A percentile compares a stretch with the other conserved stretches of the same genome.
phyloP scores from a whole-genome alignment of 2,797 vertebrate genomes.

The Ctenopoma multispine region DNA sequence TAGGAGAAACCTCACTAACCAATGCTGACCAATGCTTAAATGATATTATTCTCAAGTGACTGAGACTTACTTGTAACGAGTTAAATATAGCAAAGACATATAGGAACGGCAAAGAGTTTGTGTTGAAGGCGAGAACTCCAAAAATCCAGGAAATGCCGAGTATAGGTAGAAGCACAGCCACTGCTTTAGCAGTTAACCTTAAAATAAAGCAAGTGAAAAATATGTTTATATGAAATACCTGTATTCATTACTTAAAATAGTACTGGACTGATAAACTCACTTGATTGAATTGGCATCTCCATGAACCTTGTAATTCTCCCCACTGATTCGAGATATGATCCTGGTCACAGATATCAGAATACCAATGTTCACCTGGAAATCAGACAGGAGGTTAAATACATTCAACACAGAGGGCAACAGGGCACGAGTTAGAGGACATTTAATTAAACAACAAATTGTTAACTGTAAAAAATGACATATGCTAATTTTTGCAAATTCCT shows the following conservation, averaged over 20 bases:
- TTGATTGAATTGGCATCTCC: conserved; percentile 94
- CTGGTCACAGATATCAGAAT: conserved; percentile 95
- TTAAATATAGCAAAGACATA: conserved; percentile 96
- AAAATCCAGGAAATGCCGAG: conserved; percentile 97
- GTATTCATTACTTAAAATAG: neutral
- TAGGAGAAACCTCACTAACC: conserved; percentile 11
- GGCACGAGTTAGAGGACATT: too few species aligned
- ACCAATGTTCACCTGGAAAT: conserved; percentile 90
- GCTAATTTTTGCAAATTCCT: conserved; percentile 46
- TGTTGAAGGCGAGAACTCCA: conserved; percentile 92
- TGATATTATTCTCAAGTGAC: neutral
- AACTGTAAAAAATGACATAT: conserved; percentile 7
- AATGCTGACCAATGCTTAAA: neutral
- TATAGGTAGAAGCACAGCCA: conserved; percentile 95
- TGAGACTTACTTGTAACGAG: conserved; percentile 90
- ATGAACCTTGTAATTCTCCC: conserved; percentile 94
- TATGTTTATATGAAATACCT: neutral
- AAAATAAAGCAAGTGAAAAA: conserved; percentile 27
- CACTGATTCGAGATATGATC: conserved; percentile 96
- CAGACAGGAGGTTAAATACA: neutral
- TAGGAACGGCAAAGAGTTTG: conserved; percentile 90
- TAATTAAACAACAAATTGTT: neutral
- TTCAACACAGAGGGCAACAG: too few species aligned
- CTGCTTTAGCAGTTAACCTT: conserved; percentile 94
- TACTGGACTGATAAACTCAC: conserved; percentile 80